Percentiles rank a stretch among this genome's conserved stretches.
Conservation (phyloP, 1,140 invertebrate genomes). For the Adelges cooleyi region DNA sequence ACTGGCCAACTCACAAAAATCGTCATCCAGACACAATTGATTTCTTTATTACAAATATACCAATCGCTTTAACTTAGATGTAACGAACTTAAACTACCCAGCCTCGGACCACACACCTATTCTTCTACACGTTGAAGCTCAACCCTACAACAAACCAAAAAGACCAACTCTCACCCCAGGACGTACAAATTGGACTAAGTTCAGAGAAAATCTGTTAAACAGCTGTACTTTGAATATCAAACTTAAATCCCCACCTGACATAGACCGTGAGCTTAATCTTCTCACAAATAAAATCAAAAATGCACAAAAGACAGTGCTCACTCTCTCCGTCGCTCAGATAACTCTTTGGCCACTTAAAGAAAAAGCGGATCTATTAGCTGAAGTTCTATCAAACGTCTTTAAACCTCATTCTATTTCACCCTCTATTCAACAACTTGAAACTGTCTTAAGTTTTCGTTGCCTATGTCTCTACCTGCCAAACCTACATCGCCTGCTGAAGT, state of each 20-base stretch:
- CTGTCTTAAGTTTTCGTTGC: neutral
- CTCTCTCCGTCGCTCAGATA: neutral
- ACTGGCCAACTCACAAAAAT: constrained; percentile 37
- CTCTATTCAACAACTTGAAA: neutral
- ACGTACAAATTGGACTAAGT: neutral
- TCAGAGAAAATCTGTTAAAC: neutral
- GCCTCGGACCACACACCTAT: neutral
- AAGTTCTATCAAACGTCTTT: neutral
- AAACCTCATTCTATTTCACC: neutral
- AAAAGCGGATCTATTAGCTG: neutral
- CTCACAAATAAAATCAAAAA: neutral
- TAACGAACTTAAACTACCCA: neutral
- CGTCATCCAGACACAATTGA: constrained; percentile 32
- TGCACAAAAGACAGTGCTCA: neutral
- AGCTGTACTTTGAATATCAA: neutral
- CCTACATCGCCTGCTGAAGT: neutral
- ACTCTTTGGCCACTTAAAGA: neutral
- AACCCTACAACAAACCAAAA: neutral
- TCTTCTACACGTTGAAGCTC: neutral
- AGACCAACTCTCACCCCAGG: neutral
- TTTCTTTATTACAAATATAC: neutral
- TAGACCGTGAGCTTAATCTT: neutral
- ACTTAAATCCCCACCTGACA: neutral
- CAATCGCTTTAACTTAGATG: neutral
- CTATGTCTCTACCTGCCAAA: neutral